Evolutionary conservation across 1,140 invertebrate species (phyloP), one percentile per base, ranked within the genome.

Genomic region (Zaprionus taronus): DNA sequence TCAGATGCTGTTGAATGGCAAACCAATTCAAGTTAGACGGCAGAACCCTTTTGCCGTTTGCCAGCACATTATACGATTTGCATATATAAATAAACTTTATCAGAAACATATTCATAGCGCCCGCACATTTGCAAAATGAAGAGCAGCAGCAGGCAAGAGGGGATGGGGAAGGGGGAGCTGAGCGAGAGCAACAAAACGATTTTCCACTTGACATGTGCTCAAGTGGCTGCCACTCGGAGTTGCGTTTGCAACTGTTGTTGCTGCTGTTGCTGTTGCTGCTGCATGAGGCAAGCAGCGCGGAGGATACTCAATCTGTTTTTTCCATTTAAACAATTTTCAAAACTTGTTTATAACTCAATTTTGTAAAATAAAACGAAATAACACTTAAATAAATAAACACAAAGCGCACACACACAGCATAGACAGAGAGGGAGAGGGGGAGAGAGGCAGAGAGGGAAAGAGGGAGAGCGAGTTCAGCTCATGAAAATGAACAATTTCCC

Each of bases 341-440:
- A 89, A 89, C 85, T 89, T 89, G 85, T 90, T 89, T 90, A 89
- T 90, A 89, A 89, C 85, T 89, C 85, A 89, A 89, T 89, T 89
- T 89, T 81, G 56, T 53, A 62, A 69, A 76, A 72, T 80, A 72
- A 79, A 83, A 83, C 75, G 85, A 81, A 90, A 89, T 89, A 89
- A 89, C 85, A 89, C 85, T 89, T 89, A 89, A 89, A 89, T 90
- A 89, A 89, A 89, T 89, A 89, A 90, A 89, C 85, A 89, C 81
- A 89, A 81, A 77, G 78, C 87, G 72, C 72, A 77, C 83, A 72
- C 26, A 67, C 77, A 77, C 36, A 58, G 28, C 65, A 14, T 5
- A 20, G 44, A 20, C 4, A 17, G 49, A 53, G 22, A 26, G 4
- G 0, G 22, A 26, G 14, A 24, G 7, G 6, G 12, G 15, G 4